These are phyloP conservation scores for western clawed frog (Xenopus tropicalis) DNA, from an alignment of 2,113 vertebrate species.

Conservation along the genomic window UCB_Xtro_10.0 CM004450.2:38614001-38614500, in stretches of 20 bases:
- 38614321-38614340: constrained; percentile 56
- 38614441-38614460: constrained; percentile 88
- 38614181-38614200: constrained; percentile 88
- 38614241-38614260: constrained; percentile 86
- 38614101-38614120: constrained; percentile 59
- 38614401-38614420: neutral
- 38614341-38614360: constrained; percentile 19
- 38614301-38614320: constrained; percentile 77
- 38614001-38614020: no score
- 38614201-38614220: constrained; percentile 80
- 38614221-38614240: constrained; percentile 92
- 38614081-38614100: no score
- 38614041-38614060: no score
- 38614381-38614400: neutral
- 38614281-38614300: constrained; percentile 78
- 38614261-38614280: constrained; percentile 87
- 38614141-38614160: constrained; percentile 88
- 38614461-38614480: constrained; percentile 87
- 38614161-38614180: constrained; percentile 82
- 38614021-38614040: no score
- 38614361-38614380: no score
- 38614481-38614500: constrained; percentile 87
- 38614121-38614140: constrained; percentile 82
- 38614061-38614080: no score
- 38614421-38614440: constrained; percentile 63